Base-by-base conservation (phyloP, 37 sponge, comb jelly and placozoan species). In the Hormiphora californensis region DNA sequence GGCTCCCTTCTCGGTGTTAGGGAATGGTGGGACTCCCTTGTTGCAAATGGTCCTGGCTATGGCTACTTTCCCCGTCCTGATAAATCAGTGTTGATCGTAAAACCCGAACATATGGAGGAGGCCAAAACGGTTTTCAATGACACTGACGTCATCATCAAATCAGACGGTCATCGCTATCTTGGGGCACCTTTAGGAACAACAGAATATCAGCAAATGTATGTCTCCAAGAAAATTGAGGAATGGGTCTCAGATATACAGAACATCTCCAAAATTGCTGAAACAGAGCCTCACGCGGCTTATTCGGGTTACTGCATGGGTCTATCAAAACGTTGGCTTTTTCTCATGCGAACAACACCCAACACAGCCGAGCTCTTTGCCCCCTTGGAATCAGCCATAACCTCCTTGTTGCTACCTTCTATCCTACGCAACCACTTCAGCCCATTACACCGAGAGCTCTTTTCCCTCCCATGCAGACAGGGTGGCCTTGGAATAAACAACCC, bases 131-230 rank as follows among this genome's bases (percentile, higher is more conserved):
- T 37, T 36, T 87, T 87, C 36, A 43, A 55, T 17, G 87, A 54
- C 40, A 23, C 51, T 1, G 57, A 36, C 3, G 31, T 86, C 36
- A 33, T 22, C 37, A 54, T 86, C 32, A 23, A 30, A 23, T 32
- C 86, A 19, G 55, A 86, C 1, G n/a, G n/a, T n/a, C n/a, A n/a
- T n/a, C n/a, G n/a, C n/a, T n/a, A n/a, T n/a, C n/a, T n/a, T n/a
- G n/a, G 86, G 86, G 54, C 54, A 25, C 57, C 86, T 31, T 0
- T 86, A 0, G 86, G 86, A 0, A n/a, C 51, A n/a, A 3, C 54
- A 1, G 19, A 4, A 54, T 86, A 54, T 17, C 17, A 28, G 0
- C 34, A 54, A 36, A 11, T 31, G 30, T 54, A 36, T 86, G 86
- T 86, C 5, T 11, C 25, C 1, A 68, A 28, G 11, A 25, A 68